A percentile compares a stretch with the other conserved stretches of the same genome.
phyloP scores from a whole-genome alignment of 2,888 invertebrate genomes.

The Diabrotica balteata region DNA sequence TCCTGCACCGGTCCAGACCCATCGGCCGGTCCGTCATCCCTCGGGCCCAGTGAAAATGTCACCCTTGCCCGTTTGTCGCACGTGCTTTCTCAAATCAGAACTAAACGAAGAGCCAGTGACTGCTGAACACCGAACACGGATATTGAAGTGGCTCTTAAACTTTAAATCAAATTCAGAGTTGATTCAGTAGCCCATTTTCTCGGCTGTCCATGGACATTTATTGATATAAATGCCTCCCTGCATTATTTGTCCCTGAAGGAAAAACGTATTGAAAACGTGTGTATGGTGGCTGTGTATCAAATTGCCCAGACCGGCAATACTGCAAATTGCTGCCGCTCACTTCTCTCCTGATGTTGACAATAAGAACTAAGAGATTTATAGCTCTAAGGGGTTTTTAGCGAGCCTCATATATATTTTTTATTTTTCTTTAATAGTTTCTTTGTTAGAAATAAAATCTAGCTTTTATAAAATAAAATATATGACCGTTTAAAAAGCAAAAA shows the following conservation, averaged over 20 bases:
- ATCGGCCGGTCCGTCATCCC: conserved; percentile 32
- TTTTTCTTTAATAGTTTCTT: no score
- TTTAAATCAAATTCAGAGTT: conserved; percentile 56
- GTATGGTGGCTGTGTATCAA: conserved; percentile 26
- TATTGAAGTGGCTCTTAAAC: conserved; percentile 58
- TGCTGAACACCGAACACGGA: conserved; percentile 51
- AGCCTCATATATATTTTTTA: no score
- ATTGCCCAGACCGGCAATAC: conserved; percentile 22
- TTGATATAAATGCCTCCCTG: conserved; percentile 51
- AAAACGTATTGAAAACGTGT: conserved; percentile 33
- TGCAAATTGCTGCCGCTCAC: conserved; percentile 19
- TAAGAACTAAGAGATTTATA: conserved; percentile 1
- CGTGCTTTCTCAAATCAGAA: conserved; percentile 50
- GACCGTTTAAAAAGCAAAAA: no score
- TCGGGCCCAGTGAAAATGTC: conserved; percentile 51
- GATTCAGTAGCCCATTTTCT: conserved; percentile 50
- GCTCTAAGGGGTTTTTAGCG: no score
- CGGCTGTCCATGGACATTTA: conserved; percentile 49
- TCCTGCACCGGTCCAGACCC: neutral
- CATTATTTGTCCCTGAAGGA: conserved; percentile 34
- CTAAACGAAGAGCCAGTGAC: conserved; percentile 40
- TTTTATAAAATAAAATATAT: no score
- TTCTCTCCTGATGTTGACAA: conserved; percentile 14
- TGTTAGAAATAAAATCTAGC: no score
- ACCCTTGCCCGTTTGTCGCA: conserved; percentile 51